A percentile compares a stretch with the other conserved stretches of the same genome.
Evolutionary conservation across 2,888 invertebrate genomes (phyloP).

Genomic region (Diloba caeruleocephala): DNA sequence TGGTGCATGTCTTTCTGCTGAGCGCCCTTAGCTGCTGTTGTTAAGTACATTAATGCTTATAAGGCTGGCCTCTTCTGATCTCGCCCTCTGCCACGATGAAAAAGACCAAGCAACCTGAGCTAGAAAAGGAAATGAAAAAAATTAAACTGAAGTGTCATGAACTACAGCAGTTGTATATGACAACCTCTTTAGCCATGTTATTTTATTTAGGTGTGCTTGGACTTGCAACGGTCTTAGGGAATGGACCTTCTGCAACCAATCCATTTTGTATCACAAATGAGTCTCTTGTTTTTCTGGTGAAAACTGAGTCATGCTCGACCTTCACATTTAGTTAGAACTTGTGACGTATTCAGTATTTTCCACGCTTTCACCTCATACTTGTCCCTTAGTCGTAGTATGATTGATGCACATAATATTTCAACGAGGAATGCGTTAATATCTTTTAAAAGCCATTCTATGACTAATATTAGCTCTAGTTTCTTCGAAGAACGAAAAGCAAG

Average conservation of each 20-base stretch:
- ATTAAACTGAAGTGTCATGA: too few species aligned
- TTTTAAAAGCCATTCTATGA: slow-evolving; percentile 11
- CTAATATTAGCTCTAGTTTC: slow-evolving; percentile 17
- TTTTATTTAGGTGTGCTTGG: too few species aligned
- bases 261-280: slow-evolving; percentile 23
- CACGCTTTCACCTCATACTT: slow-evolving; percentile 51
- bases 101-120: too few species aligned
- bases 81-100: too few species aligned
- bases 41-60: too few species aligned
- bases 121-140: too few species aligned
- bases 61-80: too few species aligned
- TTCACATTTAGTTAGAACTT: slow-evolving; percentile 49
- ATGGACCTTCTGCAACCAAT: slow-evolving; percentile 11
- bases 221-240: background rate
- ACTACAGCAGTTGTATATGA: too few species aligned
- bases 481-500: slow-evolving; percentile 19
- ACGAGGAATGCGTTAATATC: slow-evolving; percentile 8
- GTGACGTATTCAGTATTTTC: slow-evolving; percentile 39
- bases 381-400: slow-evolving; percentile 23
- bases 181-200: too few species aligned
- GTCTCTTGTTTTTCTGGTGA: slow-evolving; percentile 55
- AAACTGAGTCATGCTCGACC: slow-evolving; percentile 48
- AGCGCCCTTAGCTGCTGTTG: too few species aligned
- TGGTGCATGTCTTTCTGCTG: too few species aligned
- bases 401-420: slow-evolving; percentile 28